These are phyloP conservation scores for Neodiprion fabricii DNA, from an alignment of 1,140 invertebrate species.

Conservation along the genomic window DNA sequence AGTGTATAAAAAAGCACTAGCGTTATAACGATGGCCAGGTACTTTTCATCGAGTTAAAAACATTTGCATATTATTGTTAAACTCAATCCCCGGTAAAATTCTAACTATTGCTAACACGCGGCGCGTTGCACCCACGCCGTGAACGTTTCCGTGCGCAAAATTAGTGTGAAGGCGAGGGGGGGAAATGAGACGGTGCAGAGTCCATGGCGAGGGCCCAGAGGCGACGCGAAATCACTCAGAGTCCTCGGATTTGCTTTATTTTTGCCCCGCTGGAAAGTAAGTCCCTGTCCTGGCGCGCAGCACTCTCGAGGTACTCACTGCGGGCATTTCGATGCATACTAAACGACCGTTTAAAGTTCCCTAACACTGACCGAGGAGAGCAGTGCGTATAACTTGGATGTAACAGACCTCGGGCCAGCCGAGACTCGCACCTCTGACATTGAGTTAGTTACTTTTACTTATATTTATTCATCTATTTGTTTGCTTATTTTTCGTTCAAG, in stretches of 20 bases:
- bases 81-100: too few relatives aligned
- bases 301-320: conserved; percentile 38
- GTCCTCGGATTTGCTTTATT: conserved; percentile 56
- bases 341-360: conserved; percentile 54
- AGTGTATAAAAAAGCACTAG: too few relatives aligned
- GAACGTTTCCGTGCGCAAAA: not conserved
- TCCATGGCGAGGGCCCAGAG: conserved; percentile 33
- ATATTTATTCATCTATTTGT: not conserved
- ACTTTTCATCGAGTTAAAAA: too few relatives aligned
- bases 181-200: too few relatives aligned
- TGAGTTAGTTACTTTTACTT: not conserved
- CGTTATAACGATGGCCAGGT: too few relatives aligned
- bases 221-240: conserved; percentile 59
- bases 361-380: too few relatives aligned
- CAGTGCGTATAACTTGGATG: conserved; percentile 40
- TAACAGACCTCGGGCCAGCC: conserved; percentile 43
- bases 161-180: not conserved
- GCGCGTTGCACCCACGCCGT: too few relatives aligned
- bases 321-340: conserved; percentile 63
- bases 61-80: too few relatives aligned
- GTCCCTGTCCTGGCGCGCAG: conserved; percentile 56
- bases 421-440: conserved; percentile 12
- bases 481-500: too few relatives aligned
- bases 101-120: too few relatives aligned
- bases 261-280: conserved; percentile 58